Evolutionary conservation across 2,113 vertebrate genomes (phyloP).

Genomic region (Odontophorus gujanensis): DNA sequence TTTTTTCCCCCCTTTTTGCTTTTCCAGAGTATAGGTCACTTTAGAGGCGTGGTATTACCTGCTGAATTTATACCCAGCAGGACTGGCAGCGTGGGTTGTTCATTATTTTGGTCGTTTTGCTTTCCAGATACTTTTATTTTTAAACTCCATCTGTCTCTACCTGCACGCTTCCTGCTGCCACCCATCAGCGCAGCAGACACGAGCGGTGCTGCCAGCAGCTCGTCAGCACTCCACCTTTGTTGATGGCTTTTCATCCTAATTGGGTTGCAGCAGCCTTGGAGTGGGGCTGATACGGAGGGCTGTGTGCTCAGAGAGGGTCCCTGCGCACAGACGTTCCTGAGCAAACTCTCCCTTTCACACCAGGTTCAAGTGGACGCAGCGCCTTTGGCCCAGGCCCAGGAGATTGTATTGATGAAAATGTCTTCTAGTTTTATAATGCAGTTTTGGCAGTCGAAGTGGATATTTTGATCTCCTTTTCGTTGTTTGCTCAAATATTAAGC

Average conservation of each 20-base stretch:
- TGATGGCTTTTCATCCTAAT: neutral
- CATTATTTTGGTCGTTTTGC: neutral
- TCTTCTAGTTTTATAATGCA: neutral
- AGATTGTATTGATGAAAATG: neutral
- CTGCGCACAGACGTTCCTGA: accelerated
- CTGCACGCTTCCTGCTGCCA: neutral
- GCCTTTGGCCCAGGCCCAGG: neutral
- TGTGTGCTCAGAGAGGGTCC: neutral
- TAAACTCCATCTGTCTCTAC: neutral
- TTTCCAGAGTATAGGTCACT: neutral
- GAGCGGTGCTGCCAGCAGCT: too few relatives aligned
- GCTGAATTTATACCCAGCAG: too few relatives aligned
- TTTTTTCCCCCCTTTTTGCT: neutral
- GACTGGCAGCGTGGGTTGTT: neutral
- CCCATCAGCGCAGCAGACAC: too few relatives aligned
- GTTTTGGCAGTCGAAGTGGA: neutral
- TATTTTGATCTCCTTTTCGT: neutral
- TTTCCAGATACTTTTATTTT: neutral
- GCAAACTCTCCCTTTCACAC: neutral
- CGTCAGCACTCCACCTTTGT: too few relatives aligned
- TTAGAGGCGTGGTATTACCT: neutral
- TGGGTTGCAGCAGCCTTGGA: neutral
- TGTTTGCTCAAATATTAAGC: neutral
- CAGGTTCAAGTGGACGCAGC: accelerated
- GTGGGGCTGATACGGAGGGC: neutral